These are phyloP conservation scores for Plectrocnemia conspersa DNA, from an alignment of 1,140 invertebrate species.

Conservation along the genomic window DNA sequence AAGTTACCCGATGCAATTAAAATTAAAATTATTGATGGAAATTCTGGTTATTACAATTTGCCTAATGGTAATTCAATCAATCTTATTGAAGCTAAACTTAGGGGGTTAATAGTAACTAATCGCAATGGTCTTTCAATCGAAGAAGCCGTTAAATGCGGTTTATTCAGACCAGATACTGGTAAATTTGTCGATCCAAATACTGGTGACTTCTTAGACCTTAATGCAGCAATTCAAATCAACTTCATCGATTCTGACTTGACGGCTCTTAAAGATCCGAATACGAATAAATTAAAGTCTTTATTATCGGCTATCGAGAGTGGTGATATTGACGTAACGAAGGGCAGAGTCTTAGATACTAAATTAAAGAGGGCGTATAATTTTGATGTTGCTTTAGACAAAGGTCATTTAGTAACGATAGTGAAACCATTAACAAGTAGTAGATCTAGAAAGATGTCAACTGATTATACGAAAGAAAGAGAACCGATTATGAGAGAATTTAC, in stretches of 20 bases:
- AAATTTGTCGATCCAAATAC: slow-evolving; percentile 71
- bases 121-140: slow-evolving; percentile 68
- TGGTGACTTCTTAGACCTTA: slow-evolving; percentile 66
- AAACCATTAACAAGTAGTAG: slow-evolving; percentile 62
- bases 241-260: slow-evolving; percentile 74
- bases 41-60: slow-evolving; percentile 63
- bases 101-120: slow-evolving; percentile 69
- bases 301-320: slow-evolving; percentile 72
- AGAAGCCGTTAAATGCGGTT: slow-evolving; percentile 68
- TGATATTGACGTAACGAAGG: slow-evolving; percentile 69
- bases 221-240: slow-evolving; percentile 64
- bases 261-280: slow-evolving; percentile 69
- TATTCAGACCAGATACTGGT: slow-evolving; percentile 73
- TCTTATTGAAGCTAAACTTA: slow-evolving; percentile 65
- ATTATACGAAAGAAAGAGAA: slow-evolving; percentile 45
- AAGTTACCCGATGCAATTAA: slow-evolving; percentile 71
- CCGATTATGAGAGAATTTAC: slow-evolving; percentile 62
- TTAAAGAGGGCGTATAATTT: slow-evolving; percentile 67
- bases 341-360: slow-evolving; percentile 72
- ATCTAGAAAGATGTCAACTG: slow-evolving; percentile 50
- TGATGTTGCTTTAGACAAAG: slow-evolving; percentile 68
- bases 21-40: slow-evolving; percentile 67
- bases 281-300: slow-evolving; percentile 68
- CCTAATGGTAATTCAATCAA: slow-evolving; percentile 59
- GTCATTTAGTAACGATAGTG: slow-evolving; percentile 67